Base-by-base conservation (phyloP, 2,888 invertebrate species). In the Pyrochroa serraticornis region DNA sequence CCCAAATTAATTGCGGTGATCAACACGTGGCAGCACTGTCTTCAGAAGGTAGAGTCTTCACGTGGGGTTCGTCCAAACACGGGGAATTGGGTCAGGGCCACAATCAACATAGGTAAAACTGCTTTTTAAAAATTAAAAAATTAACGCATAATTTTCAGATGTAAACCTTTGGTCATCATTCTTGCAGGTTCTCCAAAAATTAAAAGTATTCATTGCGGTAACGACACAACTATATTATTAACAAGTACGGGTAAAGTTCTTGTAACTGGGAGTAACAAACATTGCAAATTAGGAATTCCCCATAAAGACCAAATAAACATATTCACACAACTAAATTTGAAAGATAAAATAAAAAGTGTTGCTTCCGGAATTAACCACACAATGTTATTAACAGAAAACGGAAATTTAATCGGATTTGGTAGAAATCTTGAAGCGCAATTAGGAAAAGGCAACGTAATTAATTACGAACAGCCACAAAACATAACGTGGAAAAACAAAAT, bases 21-120 rank as follows among this genome's bases (percentile, higher is more conserved):
- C 80, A 83, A 60, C 90, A 91, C 75, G 86, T 86, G 0, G 80
- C 85, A 3, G 88, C 85, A 0, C 77, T 89, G 10, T 83, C 84
- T 14, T 79, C 81, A 12, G 84, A 85, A 60, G 86, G 87, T 0
- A 81, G 82, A 43, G 81, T 89, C 9, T 89, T 83, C 68, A 81
- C 85, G 7, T 91, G 90, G 90, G 90, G 87, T 6, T 78, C 81
- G 35, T 87, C 86, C 32, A 77, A 81, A 63, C 80, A 82, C 6
- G 88, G 88, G 0, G 83, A 87, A 51, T 79, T 89, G 1, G 89
- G 89, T 0, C 78, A 82, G 9, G 83, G 83, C 2, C 74, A 78
- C 55, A 80, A 82, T 58, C 80, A 82, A 60, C 79, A 82, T 67
- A 75, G 79, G 80, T 80, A 70, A 69, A 72, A 44, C 13, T 72